Evolutionary conservation across 2,113 vertebrate genomes (phyloP).

Genomic region (Dasypus novemcinctus): DNA sequence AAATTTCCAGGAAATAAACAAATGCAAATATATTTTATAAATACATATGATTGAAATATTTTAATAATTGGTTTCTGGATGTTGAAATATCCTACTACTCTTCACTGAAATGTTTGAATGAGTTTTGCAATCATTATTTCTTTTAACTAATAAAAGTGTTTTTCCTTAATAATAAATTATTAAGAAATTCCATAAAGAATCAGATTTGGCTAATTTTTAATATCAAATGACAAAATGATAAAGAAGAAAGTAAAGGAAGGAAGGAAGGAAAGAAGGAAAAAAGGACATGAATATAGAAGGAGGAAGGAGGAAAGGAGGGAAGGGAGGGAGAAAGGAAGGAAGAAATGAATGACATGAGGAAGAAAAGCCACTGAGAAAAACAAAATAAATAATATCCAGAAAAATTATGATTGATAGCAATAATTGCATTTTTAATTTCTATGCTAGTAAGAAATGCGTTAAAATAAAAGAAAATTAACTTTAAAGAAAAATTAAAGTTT

Average conservation of each 20-base stretch:
- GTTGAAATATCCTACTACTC: neutral
- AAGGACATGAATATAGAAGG: neutral
- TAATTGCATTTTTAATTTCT: too few relatives aligned
- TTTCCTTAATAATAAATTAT: neutral
- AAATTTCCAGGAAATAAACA: neutral
- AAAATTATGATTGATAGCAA: too few relatives aligned
- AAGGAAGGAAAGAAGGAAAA: neutral
- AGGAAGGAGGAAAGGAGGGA: too few relatives aligned
- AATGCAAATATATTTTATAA: neutral
- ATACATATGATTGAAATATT: neutral
- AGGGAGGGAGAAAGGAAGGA: too few relatives aligned
- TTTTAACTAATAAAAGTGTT: neutral
- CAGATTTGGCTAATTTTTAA: neutral
- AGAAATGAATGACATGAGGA: too few relatives aligned
- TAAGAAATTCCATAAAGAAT: neutral
- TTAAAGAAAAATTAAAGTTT: too few relatives aligned
- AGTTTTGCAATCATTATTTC: neutral
- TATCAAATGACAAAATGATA: neutral
- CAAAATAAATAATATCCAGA: too few relatives aligned
- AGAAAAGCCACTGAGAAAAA: neutral
- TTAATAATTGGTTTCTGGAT: neutral
- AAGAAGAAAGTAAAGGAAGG: neutral
- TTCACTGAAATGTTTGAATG: neutral
- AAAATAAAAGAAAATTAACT: too few relatives aligned
- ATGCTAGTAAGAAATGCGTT: too few relatives aligned